Conservation (phyloP, 2,113 vertebrate genomes). For the Chunga burmeisteri region DNA sequence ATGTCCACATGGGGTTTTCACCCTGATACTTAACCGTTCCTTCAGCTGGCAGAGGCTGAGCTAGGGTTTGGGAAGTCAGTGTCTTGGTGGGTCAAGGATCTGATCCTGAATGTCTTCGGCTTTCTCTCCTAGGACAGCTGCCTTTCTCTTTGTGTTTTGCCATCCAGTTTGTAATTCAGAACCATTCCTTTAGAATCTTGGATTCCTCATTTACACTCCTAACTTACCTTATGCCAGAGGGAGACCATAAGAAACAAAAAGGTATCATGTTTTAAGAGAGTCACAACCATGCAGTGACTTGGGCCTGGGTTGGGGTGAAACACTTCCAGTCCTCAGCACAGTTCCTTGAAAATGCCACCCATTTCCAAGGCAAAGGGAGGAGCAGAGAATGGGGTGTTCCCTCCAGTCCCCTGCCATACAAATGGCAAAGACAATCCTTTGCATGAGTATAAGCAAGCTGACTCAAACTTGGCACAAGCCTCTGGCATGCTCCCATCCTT, state of each 20-base stretch:
- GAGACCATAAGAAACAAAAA: neutral
- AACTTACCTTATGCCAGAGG: neutral
- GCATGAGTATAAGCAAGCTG: neutral
- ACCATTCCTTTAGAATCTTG: neutral
- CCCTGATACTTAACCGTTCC: neutral
- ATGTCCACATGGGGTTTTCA: neutral
- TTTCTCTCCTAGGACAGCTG: neutral
- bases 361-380: neutral
- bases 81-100: neutral
- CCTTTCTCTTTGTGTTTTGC: neutral
- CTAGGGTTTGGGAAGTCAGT: neutral
- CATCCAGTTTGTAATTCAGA: neutral
- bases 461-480: neutral
- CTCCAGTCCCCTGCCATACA: neutral
- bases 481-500: neutral
- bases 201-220: neutral
- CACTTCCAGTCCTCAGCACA: neutral
- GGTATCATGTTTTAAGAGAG: neutral
- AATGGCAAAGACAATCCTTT: neutral
- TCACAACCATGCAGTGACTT: neutral
- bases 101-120: neutral
- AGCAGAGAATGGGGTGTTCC: neutral
- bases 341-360: neutral
- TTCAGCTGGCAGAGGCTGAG: neutral
- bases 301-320: no score